A percentile compares a stretch with the other conserved stretches of the same genome.
Evolutionary conservation across 2,797 vertebrate species (phyloP).

Genomic region (Melanotaenia boesemani): DNA sequence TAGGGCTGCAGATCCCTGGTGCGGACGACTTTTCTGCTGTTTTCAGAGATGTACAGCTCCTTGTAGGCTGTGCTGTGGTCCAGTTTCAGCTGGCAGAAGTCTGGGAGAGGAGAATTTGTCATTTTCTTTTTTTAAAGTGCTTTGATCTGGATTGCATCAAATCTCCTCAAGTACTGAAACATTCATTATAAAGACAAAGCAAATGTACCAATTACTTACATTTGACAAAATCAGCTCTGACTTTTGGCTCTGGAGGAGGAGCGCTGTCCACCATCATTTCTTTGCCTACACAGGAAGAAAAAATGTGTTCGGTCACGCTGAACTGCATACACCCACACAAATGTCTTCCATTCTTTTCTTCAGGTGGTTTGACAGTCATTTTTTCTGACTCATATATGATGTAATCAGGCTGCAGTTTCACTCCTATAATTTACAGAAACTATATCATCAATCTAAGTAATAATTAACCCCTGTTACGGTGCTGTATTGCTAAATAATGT

Average conservation of each 20-base stretch:
- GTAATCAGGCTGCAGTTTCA: neutral
- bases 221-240: slow-evolving; percentile 83
- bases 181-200: too few relatives aligned
- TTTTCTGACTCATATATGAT: slow-evolving; percentile 4
- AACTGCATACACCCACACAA: slow-evolving; percentile 32
- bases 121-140: neutral
- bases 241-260: slow-evolving; percentile 78
- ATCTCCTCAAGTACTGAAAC: too few relatives aligned
- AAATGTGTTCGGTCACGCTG: slow-evolving; percentile 23
- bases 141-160: neutral
- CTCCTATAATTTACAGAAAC: neutral
- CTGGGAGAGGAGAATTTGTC: slow-evolving; percentile 47
- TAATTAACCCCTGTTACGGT: slow-evolving; percentile 31
- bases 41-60: slow-evolving; percentile 85
- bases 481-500: slow-evolving; percentile 3
- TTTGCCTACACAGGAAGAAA: slow-evolving; percentile 72
- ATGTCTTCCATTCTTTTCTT: slow-evolving; percentile 38
- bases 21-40: slow-evolving; percentile 83
- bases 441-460: slow-evolving; percentile 18
- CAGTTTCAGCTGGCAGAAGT: slow-evolving; percentile 85
- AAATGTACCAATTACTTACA: slow-evolving; percentile 70
- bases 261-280: slow-evolving; percentile 79
- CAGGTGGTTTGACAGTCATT: neutral
- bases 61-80: slow-evolving; percentile 84
- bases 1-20: slow-evolving; percentile 85